Evolutionary conservation across 92 coral and sea anemone genomes (phyloP).

Genomic region (Paramuricea clavata): DNA sequence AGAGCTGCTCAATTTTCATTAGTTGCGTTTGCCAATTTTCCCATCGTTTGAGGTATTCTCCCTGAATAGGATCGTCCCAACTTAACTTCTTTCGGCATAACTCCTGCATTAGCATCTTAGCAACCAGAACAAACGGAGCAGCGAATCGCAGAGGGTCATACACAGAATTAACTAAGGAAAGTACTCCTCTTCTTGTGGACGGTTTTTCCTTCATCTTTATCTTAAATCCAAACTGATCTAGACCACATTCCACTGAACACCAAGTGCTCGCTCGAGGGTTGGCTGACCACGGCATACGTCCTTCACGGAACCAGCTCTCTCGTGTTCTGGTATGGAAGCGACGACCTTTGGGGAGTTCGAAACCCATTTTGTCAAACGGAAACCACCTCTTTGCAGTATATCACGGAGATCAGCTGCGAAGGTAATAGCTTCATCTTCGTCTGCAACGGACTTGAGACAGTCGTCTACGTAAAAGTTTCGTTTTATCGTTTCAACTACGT

Average conservation of each 20-base stretch:
- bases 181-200: too few relatives aligned
- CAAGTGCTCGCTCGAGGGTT: constrained; percentile 48
- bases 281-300: constrained; percentile 21
- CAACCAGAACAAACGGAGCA: constrained; percentile 42
- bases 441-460: constrained; percentile 49
- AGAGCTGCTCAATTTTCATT: too few relatives aligned
- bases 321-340: too few relatives aligned
- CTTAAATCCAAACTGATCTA: constrained; percentile 42
- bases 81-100: too few relatives aligned
- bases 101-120: constrained; percentile 42
- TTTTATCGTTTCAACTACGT: constrained; percentile 34
- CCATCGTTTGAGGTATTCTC: too few relatives aligned
- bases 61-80: too few relatives aligned
- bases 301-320: constrained; percentile 25
- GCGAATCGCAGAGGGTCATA: constrained; percentile 55
- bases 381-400: too few relatives aligned
- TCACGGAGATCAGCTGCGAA: constrained; percentile 34
- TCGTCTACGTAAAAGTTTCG: constrained; percentile 62
- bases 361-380: too few relatives aligned
- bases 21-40: too few relatives aligned
- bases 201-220: constrained; percentile 34
- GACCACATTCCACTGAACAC: constrained; percentile 56
- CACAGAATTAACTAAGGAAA: constrained; percentile 34
- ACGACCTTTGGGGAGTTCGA: constrained; percentile 15
- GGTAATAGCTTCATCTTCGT: constrained; percentile 51